phyloP scores from a whole-genome alignment of 2,113 vertebrate genomes.

The Tichodroma muraria region DNA sequence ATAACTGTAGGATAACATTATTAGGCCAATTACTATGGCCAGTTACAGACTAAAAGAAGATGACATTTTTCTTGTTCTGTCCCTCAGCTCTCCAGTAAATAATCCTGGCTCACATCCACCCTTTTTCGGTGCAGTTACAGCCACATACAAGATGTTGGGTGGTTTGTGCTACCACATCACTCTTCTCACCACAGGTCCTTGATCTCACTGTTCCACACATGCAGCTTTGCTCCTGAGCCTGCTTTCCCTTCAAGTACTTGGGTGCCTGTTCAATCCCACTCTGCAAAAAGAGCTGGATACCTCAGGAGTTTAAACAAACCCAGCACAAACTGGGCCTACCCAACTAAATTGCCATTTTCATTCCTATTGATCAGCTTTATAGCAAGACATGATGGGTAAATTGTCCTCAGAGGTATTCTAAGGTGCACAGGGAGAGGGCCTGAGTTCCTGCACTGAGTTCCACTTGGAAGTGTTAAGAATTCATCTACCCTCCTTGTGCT shows the following conservation, averaged over 20 bases:
- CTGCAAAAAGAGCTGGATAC: neutral
- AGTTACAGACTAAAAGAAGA: neutral
- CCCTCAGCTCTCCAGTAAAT: neutral
- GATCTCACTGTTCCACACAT: neutral
- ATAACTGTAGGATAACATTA: neutral
- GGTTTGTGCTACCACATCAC: neutral
- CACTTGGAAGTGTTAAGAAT: neutral
- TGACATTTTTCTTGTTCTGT: neutral
- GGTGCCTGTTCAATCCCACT: neutral
- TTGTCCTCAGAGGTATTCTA: neutral
- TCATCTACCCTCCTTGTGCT: neutral
- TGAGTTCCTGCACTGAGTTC: neutral
- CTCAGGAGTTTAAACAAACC: neutral
- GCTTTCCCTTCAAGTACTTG: neutral
- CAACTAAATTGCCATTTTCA: neutral
- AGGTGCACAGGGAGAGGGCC: neutral
- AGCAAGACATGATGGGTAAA: neutral
- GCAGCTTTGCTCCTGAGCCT: neutral
- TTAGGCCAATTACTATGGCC: neutral
- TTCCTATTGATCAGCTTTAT: neutral
- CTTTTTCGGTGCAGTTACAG: neutral
- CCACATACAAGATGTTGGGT: rapidly evolving
- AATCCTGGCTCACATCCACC: neutral
- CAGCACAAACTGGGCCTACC: neutral
- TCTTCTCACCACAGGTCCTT: neutral